Evolutionary conservation across 2,888 invertebrate species (phyloP), one percentile per base, ranked within the genome.

Genomic region (Synergus gifuensis): DNA sequence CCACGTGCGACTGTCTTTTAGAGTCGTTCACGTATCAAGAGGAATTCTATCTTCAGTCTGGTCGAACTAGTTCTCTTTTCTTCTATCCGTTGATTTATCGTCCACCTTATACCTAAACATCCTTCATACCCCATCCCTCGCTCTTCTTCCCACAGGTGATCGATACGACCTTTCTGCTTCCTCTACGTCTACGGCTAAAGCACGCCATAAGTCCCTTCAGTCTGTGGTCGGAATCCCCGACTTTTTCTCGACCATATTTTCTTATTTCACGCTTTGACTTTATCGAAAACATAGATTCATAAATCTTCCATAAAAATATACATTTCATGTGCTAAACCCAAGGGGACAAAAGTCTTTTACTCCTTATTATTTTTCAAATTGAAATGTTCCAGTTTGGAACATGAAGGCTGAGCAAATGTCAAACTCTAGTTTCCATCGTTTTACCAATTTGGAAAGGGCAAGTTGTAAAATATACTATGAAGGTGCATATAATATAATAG

Each of bases 171-270:
- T 73, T 54, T 54, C 73, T 73, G 4, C 73, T 73, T 36, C 54
- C 54, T 73, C 28, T 46, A 69, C 28, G 49, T 73, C 22, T 18
- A 73, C 73, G 54, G 54, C 73, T 73, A 40, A 73, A 54, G 49
- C 67, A 67, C 67, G 12, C 67, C 67, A 67, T 49, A 73, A 73
- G 54, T n/a, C 54, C 54, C 54, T 73, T 54, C 36, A 36, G n/a
- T 73, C 11, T 73, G 54, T 54, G 46, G 66, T 69, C 80, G 82
- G 87, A 86, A 88, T 86, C 83, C 85, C 76, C 84, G 85, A 88
- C 87, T 86, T 84, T 82, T 84, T 76, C 78, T 60, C 79, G 76
- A 79, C 84, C 84, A 85, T 86, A 86, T 86, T 85, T 87, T 79
- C 83, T 84, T 85, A 83, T 85, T 84, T 81, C 79, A 82, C 80